Conservation (phyloP, 2,113 vertebrate genomes). For the Onychostruthus taczanowskii region DNA sequence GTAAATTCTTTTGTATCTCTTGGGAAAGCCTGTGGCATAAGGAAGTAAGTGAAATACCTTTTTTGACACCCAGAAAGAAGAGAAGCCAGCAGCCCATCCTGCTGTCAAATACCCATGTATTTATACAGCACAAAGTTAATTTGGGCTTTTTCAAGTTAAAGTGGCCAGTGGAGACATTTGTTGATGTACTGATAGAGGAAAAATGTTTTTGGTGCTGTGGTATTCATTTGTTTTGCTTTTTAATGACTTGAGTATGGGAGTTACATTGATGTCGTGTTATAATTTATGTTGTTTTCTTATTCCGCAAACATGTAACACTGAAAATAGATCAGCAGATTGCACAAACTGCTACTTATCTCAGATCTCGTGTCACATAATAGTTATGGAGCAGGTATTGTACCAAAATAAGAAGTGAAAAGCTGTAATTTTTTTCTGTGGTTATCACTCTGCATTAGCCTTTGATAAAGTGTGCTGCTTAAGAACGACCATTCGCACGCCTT, state of each 20-base stretch:
- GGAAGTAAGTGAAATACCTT: not conserved
- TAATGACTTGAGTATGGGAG: constrained; percentile 34
- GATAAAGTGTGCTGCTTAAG: constrained; percentile 71
- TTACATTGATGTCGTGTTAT: constrained; percentile 50
- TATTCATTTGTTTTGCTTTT: constrained; percentile 31
- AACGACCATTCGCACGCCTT: constrained; percentile 51
- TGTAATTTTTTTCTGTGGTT: constrained; percentile 75
- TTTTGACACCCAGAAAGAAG: not conserved
- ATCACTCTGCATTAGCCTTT: constrained; percentile 71
- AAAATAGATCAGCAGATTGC: constrained; percentile 71
- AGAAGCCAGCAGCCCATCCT: not conserved
- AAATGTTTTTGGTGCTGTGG: constrained; percentile 44
- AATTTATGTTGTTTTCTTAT: constrained; percentile 69
- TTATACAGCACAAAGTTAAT: constrained; percentile 25
- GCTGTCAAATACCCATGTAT: not conserved
- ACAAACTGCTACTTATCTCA: constrained; percentile 71
- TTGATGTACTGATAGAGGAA: constrained; percentile 55
- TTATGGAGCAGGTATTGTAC: constrained; percentile 65
- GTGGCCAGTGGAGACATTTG: constrained; percentile 40
- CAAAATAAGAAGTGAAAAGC: constrained; percentile 65
- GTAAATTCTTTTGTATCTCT: not conserved
- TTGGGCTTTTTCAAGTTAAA: constrained; percentile 55
- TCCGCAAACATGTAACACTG: constrained; percentile 65
- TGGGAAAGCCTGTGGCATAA: not conserved
- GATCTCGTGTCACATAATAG: constrained; percentile 70